Evolutionary conservation across 2,888 invertebrate genomes (phyloP), one percentile per base, ranked within the genome.

Genomic region (Yponomeuta cagnagella): DNA sequence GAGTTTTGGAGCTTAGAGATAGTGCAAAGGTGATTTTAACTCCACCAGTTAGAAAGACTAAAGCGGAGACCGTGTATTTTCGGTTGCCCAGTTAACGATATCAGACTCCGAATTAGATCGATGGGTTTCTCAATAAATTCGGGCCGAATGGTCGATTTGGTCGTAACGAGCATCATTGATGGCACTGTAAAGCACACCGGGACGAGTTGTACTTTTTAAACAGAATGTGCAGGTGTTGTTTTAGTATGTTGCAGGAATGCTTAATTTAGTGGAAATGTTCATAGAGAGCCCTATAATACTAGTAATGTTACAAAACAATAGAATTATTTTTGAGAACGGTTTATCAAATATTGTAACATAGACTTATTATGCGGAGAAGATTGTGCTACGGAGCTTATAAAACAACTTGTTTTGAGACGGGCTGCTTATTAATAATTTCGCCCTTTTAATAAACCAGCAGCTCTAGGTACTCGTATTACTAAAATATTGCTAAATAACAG

Each of bases 71-170:
- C 52, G 52, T 58, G 52, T 58, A 58, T 2, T 15, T 58, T 58
- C 1, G 15, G 52, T 15, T 58, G 15, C 0, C 52, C 52, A 1
- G 52, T 15, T 58, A 58, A 58, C 52, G 15, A 58, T 58, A 58
- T 23, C 31, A 2, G 65, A 31, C 65, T 43, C 65, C 30, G 65
- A 31, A 65, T 8, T 31, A 33, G 65, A 65, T n/a, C 33, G 33
- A 69, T 69, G 52, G 69, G 69, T 69, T 31, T 68, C 70, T 70
- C 70, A 48, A 70, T 70, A 65, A 65, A 65, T 65, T 48, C 48
- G 48, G 48, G n/a, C 33, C 23, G 65, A 65, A 65, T 65, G 70
- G 65, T 65, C 48, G 64, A 48, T n/a, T 69, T 37, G 37, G 31
- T 23, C 48, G 70, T 33, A 63, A 37, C 43, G 37, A 63, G 43